Evolutionary conservation across 2,113 vertebrate genomes (phyloP), one percentile per base, ranked within the genome.

Genomic region (Promerops cafer): DNA sequence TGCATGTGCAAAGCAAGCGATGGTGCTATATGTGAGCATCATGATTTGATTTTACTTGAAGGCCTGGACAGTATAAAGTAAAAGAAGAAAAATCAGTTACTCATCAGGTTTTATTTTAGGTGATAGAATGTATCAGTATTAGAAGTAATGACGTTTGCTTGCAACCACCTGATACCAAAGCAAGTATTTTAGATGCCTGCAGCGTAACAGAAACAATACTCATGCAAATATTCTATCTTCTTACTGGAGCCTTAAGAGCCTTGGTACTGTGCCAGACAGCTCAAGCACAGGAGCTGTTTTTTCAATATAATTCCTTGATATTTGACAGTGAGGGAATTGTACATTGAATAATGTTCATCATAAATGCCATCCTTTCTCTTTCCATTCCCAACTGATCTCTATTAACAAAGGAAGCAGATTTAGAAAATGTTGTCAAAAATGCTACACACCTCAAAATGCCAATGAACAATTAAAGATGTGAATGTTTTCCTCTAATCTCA

Each of bases 91-190:
- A 81, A 80, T 60, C 53, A 0, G 95, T 97, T 97, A 96, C 94
- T 93, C 92, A 96, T 94, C 96, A 95, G 94, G 96, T 96, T 96
- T 96, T 97, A 93, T 93, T 97, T 97, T 96, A 96, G 93, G 92
- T 71, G 88, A 81, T 81, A 61, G 49, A 93, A 54, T 27, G 76
- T 97, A 90, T 96, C 94, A 93, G 35, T 93, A 96, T 95, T 95
- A 96, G 92, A 96, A 97, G 64, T 63, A 87, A 92, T 95, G 93
- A 95, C 23, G 17, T 71, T 89, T 94, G 76, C 64, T 75, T 42
- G 68, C 69, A 97, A 81, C 88, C 88, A 94, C 86, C 90, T 92
- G 94, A 97, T 68, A 96, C 85, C 56, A 78, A 89, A 78, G 80
- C 79, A 83, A 95, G 87, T 74, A 94, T 80, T 91, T 87, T 74